Evolutionary conservation across 2,113 vertebrate species (phyloP), one percentile per base, ranked within the genome.

Genomic region (Lagopus muta): DNA sequence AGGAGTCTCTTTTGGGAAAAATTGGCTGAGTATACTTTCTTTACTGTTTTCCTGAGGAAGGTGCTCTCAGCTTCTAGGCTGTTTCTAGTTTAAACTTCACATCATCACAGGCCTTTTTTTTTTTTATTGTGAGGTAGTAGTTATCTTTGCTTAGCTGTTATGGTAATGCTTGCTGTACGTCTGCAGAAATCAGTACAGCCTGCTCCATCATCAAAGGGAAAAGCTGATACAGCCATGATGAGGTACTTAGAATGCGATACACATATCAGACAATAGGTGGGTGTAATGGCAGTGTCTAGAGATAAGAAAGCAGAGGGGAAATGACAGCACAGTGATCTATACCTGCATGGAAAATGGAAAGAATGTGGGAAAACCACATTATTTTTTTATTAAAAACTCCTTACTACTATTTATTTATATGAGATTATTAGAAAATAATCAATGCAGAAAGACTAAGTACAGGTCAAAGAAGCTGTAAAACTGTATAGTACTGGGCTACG

Each of bases 301-400:
- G 48, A 89, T 86, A 93, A 89, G 57, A 92, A 83, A 92, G 57
- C 18, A 11, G 69, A 52, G 69, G 75, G 38, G 43, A 91, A 94
- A 92, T 76, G 55, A 42, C 36, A 91, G 30, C 42, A n/a, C 8
- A 36, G 58, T 72, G 50, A 77, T 94, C 43, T 62, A 54, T 88
- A 86, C 47, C 90, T 78, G 38, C 60, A 32, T 30, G 80, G 92
- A 92, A 92, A 66, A 71, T 57, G 7, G n/a, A 88, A 25, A 64
- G 30, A 82, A n/a, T 6, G 36, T 48, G 13, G 17, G 57, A 85
- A 85, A 94, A 69, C 45, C 16, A 42, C 16, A 43, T 67, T 61
- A 88, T 75, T 85, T 15, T 71, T 25, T 69, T 90, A 48, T 50
- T 78, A 82, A 45, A 88, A 88, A 77, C 10, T 17, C 32, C 45